Conservation (phyloP, 1,140 invertebrate genomes). For the Pollicipes pollicipes region DNA sequence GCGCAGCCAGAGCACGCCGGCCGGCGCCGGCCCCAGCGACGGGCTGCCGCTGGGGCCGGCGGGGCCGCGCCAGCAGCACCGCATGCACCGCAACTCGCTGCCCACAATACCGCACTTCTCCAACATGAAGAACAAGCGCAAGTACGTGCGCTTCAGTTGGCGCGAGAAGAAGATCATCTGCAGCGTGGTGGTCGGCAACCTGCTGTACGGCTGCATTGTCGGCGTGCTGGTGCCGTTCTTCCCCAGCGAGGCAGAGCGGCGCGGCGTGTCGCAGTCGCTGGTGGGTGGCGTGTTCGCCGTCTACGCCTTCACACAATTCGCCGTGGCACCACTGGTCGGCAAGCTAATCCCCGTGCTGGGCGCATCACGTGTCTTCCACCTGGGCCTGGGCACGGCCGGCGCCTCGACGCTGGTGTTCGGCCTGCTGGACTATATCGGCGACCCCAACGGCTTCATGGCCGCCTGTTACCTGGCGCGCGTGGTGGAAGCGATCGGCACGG, state of each 20-base stretch:
- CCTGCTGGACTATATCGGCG: not conserved
- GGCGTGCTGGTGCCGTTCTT: constrained; percentile 29
- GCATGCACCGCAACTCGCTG: not conserved
- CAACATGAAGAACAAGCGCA: not conserved
- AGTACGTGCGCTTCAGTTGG: not conserved
- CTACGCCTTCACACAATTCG: constrained; percentile 17
- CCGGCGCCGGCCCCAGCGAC: too few species aligned
- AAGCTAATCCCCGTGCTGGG: constrained; percentile 36
- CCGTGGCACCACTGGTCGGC: constrained; percentile 26
- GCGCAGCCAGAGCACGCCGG: not conserved
- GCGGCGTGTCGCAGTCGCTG: constrained; percentile 21
- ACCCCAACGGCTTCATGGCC: not conserved
- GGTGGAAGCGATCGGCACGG: constrained; percentile 75
- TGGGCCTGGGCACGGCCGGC: constrained; percentile 28
- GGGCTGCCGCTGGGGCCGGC: too few species aligned
- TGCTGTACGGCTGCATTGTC: constrained; percentile 26
- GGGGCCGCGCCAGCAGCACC: not conserved
- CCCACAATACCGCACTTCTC: not conserved
- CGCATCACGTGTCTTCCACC: constrained; percentile 24
- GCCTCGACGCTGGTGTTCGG: constrained; percentile 21
- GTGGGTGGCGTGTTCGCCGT: constrained; percentile 23
- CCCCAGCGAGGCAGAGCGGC: constrained; percentile 27
- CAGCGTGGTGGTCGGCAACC: constrained; percentile 19
- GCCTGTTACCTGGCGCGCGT: constrained; percentile 27
- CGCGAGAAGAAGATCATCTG: constrained; percentile 1